These are phyloP conservation scores for Polyploca ridens DNA, from an alignment of 2,888 invertebrate genomes.

Conservation along the genomic window DNA sequence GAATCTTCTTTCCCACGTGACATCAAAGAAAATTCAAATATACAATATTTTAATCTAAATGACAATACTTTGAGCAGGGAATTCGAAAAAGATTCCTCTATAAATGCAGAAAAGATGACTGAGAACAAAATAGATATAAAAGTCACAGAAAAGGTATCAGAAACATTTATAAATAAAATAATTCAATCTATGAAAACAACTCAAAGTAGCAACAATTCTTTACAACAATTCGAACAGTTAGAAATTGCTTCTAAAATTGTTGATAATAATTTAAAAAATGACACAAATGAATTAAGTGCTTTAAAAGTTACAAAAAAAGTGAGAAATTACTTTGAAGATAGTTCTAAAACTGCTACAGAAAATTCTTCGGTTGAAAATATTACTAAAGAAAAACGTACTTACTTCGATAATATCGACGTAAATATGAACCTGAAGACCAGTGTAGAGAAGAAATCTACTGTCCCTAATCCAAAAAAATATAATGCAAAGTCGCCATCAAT, in stretches of 20 bases:
- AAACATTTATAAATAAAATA: slow-evolving; percentile 51
- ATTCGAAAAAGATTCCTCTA: background rate
- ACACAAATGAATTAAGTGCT: slow-evolving; percentile 34
- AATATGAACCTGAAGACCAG: slow-evolving; percentile 31
- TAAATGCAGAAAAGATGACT: background rate
- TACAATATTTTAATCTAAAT: background rate
- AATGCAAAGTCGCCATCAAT: slow-evolving; percentile 65
- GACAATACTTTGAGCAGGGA: background rate
- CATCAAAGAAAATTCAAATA: background rate
- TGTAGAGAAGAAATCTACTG: slow-evolving; percentile 30
- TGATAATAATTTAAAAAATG: slow-evolving; percentile 27
- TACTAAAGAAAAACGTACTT: slow-evolving; percentile 47
- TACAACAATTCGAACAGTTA: slow-evolving; percentile 64
- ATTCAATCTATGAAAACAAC: slow-evolving; percentile 49
- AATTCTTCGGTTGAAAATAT: slow-evolving; percentile 17
- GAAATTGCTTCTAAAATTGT: slow-evolving; percentile 52
- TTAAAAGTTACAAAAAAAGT: slow-evolving; percentile 54
- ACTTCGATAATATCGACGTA: slow-evolving; percentile 54
- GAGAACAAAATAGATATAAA: slow-evolving; percentile 15
- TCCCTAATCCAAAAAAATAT: slow-evolving; percentile 35
- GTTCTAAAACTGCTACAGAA: slow-evolving; percentile 16
- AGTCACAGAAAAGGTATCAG: slow-evolving; percentile 30
- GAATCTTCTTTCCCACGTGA: background rate
- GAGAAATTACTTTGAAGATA: slow-evolving; percentile 51
- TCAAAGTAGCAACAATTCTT: slow-evolving; percentile 53